phyloP scores from a whole-genome alignment of 1,140 invertebrate genomes.

The Tetragonula clypearis region DNA sequence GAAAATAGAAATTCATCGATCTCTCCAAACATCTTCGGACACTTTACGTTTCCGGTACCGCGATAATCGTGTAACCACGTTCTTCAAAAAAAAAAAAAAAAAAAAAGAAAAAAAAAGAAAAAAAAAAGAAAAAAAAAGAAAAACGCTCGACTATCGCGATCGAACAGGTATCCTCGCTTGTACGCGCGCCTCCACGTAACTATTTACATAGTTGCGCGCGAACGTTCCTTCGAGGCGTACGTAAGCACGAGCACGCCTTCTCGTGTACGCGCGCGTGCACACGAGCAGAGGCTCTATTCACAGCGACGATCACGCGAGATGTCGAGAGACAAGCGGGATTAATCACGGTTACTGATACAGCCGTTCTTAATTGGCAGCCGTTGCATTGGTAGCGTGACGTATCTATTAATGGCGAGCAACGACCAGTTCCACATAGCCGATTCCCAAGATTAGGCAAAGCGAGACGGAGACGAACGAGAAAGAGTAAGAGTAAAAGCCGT shows the following conservation, averaged over 20 bases:
- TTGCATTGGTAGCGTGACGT: conserved; percentile 55
- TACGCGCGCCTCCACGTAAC: conserved; percentile 6
- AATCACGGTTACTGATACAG: conserved; percentile 63
- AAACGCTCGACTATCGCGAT: not conserved
- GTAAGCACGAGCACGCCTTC: not conserved
- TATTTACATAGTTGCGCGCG: conserved; percentile 20
- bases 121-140: no score
- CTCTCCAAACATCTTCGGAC: not conserved
- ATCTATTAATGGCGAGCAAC: conserved; percentile 71
- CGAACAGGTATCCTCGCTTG: not conserved
- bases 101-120: no score
- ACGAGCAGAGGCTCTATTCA: conserved; percentile 38
- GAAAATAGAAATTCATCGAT: not conserved
- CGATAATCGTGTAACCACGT: not conserved
- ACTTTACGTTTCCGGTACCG: conserved; percentile 25
- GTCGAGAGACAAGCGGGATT: conserved; percentile 59
- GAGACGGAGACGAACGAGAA: not conserved
- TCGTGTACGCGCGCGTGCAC: not conserved
- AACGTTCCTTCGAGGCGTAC: not conserved
- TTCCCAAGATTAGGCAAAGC: conserved; percentile 70
- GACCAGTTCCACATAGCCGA: conserved; percentile 35
- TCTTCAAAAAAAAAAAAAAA: not conserved
- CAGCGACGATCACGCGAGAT: conserved; percentile 52
- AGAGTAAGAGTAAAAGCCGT: not conserved
- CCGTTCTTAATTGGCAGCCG: conserved; percentile 69